Percentiles rank a stretch among this genome's conserved stretches.
Evolutionary conservation across 2,113 vertebrate genomes (phyloP).

Genomic region (Podiceps cristatus): DNA sequence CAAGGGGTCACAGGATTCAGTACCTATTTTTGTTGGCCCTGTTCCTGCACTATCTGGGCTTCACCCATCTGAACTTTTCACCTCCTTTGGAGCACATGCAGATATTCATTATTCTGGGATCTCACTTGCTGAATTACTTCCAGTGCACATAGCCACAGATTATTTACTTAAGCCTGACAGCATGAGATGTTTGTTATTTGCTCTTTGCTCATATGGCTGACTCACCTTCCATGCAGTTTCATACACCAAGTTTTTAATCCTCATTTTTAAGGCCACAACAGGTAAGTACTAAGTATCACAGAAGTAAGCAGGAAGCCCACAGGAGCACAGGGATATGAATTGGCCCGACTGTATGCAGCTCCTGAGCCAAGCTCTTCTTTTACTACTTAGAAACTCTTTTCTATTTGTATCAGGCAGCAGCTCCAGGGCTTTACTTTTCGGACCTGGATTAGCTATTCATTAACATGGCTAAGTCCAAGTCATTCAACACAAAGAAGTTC

Average conservation of each 20-base stretch:
- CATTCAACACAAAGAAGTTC: neutral
- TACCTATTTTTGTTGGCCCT: neutral
- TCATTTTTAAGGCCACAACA: neutral
- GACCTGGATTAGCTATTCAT: neutral
- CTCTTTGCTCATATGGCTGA: neutral
- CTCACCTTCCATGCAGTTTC: neutral
- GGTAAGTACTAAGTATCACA: neutral
- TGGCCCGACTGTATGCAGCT: neutral
- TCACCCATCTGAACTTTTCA: neutral
- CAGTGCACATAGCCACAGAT: neutral
- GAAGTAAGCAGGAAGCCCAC: neutral
- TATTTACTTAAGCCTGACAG: neutral
- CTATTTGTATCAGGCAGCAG: neutral
- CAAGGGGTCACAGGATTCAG: neutral
- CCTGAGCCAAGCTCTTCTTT: neutral
- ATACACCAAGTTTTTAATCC: neutral
- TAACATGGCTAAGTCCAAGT: neutral
- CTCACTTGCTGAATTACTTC: neutral
- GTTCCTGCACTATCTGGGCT: neutral
- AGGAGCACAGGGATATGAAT: rapidly evolving
- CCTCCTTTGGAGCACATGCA: neutral
- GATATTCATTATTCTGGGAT: neutral
- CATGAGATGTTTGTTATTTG: neutral
- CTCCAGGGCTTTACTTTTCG: neutral
- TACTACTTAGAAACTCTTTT: neutral